Percentiles rank a stretch among this genome's conserved stretches.
These are phyloP conservation scores for Drosophila fungiperda DNA, from an alignment of 2,888 invertebrate species.

Conservation along the genomic window DNA sequence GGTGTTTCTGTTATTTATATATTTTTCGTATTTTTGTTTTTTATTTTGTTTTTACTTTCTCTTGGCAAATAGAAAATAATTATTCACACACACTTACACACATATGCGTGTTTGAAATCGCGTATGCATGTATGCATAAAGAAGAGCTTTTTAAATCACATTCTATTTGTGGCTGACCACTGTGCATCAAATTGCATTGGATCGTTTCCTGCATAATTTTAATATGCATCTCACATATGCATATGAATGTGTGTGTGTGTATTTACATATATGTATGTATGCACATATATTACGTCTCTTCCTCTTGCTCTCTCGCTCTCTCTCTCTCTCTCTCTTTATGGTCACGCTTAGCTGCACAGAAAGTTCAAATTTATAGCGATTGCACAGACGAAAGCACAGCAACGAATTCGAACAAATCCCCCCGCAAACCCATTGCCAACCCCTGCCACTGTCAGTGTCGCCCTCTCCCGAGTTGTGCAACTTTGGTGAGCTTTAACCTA, in stretches of 20 bases:
- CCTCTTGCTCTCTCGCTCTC: constrained; percentile 30
- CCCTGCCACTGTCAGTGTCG: not conserved
- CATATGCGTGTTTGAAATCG: not conserved
- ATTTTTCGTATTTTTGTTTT: constrained; percentile 38
- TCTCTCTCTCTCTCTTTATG: constrained; percentile 6
- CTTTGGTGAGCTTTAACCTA: constrained; percentile 83
- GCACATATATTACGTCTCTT: constrained; percentile 6
- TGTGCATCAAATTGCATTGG: constrained; percentile 29
- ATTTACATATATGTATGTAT: not conserved
- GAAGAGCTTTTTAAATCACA: constrained; percentile 33
- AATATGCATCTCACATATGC: constrained; percentile 23
- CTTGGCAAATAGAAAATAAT: constrained; percentile 76
- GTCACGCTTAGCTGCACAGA: constrained; percentile 72
- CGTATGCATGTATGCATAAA: constrained; percentile 22
- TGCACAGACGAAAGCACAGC: constrained; percentile 45
- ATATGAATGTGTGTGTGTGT: constrained; percentile 16
- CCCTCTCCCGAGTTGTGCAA: constrained; percentile 41
- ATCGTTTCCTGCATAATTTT: constrained; percentile 40
- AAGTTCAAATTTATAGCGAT: constrained; percentile 63
- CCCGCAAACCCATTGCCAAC: not conserved
- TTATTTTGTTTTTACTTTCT: constrained; percentile 72
- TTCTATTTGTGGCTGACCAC: constrained; percentile 33
- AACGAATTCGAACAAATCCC: constrained; percentile 6
- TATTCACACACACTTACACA: constrained; percentile 33
- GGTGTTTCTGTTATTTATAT: constrained; percentile 10